Evolutionary conservation across 2,113 vertebrate species (phyloP).

Genomic region (Catharus fuscescens): DNA sequence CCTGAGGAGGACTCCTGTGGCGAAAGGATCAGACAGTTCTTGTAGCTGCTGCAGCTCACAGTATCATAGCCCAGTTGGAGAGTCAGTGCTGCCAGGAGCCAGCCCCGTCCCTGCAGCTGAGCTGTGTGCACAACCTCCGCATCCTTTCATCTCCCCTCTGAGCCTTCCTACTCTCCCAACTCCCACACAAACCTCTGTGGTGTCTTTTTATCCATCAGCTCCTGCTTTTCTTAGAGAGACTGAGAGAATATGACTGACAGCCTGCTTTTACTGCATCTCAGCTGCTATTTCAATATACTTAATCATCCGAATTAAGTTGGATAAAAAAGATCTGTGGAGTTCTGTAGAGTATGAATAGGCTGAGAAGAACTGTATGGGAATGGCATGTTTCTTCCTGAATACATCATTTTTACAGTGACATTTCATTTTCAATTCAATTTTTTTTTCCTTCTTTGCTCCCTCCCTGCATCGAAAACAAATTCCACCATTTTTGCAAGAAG

Average conservation of each 20-base stretch:
- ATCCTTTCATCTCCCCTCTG: background rate
- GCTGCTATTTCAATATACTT: conserved; percentile 25
- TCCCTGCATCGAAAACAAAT: fast-evolving
- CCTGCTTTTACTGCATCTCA: background rate
- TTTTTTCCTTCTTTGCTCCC: fast-evolving
- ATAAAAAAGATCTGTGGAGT: background rate
- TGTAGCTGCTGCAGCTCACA: background rate
- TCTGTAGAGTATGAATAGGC: background rate
- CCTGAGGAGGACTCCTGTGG: background rate
- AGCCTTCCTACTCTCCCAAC: background rate
- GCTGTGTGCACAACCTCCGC: background rate
- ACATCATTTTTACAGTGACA: background rate
- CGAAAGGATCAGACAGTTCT: background rate
- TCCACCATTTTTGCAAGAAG: background rate
- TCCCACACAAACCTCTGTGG: background rate
- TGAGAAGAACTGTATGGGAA: background rate
- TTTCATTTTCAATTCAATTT: background rate
- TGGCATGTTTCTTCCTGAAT: background rate
- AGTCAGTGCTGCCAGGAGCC: background rate
- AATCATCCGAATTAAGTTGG: background rate
- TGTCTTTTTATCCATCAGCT: background rate
- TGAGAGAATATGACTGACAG: background rate
- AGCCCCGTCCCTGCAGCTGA: background rate
- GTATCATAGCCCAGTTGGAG: background rate
- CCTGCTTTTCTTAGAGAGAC: background rate